Base-by-base conservation (phyloP, 2,888 invertebrate species). In the Heteromyza rotundicornis region DNA sequence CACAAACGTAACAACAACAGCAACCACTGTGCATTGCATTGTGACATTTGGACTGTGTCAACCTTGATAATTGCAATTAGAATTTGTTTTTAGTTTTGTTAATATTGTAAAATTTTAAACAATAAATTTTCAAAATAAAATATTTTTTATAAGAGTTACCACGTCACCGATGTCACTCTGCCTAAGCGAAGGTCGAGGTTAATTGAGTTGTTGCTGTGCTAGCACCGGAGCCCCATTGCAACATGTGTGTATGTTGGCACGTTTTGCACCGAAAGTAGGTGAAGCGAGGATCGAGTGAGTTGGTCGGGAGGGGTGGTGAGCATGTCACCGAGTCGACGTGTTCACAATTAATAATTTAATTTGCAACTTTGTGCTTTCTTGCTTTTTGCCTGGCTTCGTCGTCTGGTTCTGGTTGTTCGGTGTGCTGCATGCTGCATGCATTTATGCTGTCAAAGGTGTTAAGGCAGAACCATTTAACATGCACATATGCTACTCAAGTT, bases 171-270 rank as follows among this genome's bases (percentile, higher is more conserved):
- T 76, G 73, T 73, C 76, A 74, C 63, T 58, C 56, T 65, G 54
- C 60, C 65, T 49, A 65, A 67, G 70, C 68, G 79, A 78, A 78
- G 78, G 78, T 78, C 80, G 79, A 79, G 78, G 78, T 78, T 79
- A 79, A 78, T 78, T 78, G 73, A 78, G 78, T 76, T 79, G 80
- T 78, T 47, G 47, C 27, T 40, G n/a, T 47, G 47, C 47, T 14
- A 47, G 12, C n/a, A 8, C 3, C n/a, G 20, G 19, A 14, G 40
- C 79, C 74, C 77, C 70, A 67, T 59, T 72, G 70, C 67, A 65
- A 62, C 52, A 55, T 58, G 62, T 54, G 67, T 63, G 61, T 57
- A 60, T 64, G 64, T 27, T 27, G 27, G 27, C 10, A 27, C 27
- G 7, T 7, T 27, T 27, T 27, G n/a, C n/a, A n/a, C n/a, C n/a